Base-by-base conservation (phyloP, 2,113 vertebrate genomes). In the Pontoporia blainvillei region DNA sequence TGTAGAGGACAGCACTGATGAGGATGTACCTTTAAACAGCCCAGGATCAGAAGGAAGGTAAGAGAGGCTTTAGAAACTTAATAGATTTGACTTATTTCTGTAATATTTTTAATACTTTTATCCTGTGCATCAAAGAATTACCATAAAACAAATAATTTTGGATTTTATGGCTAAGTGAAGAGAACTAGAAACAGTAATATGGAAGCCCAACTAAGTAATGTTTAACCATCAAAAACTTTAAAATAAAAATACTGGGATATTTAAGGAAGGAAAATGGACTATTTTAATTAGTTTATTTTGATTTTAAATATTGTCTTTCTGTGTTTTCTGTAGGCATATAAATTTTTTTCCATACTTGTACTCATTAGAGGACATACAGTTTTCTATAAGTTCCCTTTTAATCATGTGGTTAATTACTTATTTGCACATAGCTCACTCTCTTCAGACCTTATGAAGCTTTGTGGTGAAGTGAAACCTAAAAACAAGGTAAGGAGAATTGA, bases 371-470 rank as follows among this genome's bases (percentile, higher is more conserved):
- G 54, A 44, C 12, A 31, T 62, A 21, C 12, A 49, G 15, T 39
- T 90, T 92, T 90, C 11, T 82, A 27, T 72, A 61, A 25, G 6
- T 85, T 2, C 73, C 72, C 73, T 49, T 79, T 96, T 96, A 92
- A 41, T 96, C 94, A 97, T 29, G 85, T 29, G 78, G 15, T 71
- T 94, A 59, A 44, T 91, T 90, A 44, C 96, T 98, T 92, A 2
- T 96, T 97, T 98, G 73, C 44, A 97, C 98, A 71, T 97, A 99
- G 99, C 98, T 98, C 99, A 0, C 98, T 99, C 85, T 99, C 99
- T 87, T 99, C 99, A 67, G 99, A 99, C 97, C 98, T 99, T 49
- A 98, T 99, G 99, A 99, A 99, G 98, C 98, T 99, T 83, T 99
- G 99, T 96, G 99, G 99, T 92, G 99, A 99, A 98, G 98, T 99